These are phyloP conservation scores for Osmerus mordax DNA, from an alignment of 2,113 vertebrate genomes.

Conservation along the genomic window DNA sequence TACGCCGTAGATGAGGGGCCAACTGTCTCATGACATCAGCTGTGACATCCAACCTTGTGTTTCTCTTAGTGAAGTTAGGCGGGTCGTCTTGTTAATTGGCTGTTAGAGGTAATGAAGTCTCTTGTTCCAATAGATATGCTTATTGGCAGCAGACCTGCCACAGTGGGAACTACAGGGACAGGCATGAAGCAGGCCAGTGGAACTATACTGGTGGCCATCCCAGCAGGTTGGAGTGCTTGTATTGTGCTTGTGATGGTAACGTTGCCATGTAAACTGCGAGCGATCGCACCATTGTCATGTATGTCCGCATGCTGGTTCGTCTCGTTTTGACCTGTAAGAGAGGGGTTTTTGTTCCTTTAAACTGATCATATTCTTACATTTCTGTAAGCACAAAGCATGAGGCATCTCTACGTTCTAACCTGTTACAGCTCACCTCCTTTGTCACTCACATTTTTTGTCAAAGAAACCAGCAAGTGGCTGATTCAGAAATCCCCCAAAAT, in stretches of 20 bases:
- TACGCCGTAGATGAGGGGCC: slow-evolving; percentile 23
- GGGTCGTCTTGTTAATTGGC: slow-evolving; percentile 58
- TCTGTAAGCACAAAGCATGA: too few species aligned
- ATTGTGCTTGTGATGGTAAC: slow-evolving; percentile 68
- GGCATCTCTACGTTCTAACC: too few species aligned
- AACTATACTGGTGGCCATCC: slow-evolving; percentile 55
- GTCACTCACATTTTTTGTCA: too few species aligned
- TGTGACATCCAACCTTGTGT: slow-evolving; percentile 54
- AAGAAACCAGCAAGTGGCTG: too few species aligned
- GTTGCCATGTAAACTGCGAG: slow-evolving; percentile 56
- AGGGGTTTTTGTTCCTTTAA: not conserved
- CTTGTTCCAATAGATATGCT: slow-evolving; percentile 59
- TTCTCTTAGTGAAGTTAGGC: slow-evolving; percentile 51
- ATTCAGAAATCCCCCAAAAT: too few species aligned
- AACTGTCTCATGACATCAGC: slow-evolving; percentile 67
- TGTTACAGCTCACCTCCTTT: too few species aligned
- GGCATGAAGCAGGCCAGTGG: slow-evolving; percentile 31
- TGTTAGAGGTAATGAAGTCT: slow-evolving; percentile 61
- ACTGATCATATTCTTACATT: too few species aligned
- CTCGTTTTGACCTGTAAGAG: not conserved
- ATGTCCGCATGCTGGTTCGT: slow-evolving; percentile 4
- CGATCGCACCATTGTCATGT: slow-evolving; percentile 60
- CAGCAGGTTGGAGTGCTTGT: slow-evolving; percentile 63
- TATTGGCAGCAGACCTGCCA: slow-evolving; percentile 53
- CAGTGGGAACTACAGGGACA: slow-evolving; percentile 56